Evolutionary conservation across 1,140 invertebrate genomes (phyloP).

Genomic region (Gryon sp.): DNA sequence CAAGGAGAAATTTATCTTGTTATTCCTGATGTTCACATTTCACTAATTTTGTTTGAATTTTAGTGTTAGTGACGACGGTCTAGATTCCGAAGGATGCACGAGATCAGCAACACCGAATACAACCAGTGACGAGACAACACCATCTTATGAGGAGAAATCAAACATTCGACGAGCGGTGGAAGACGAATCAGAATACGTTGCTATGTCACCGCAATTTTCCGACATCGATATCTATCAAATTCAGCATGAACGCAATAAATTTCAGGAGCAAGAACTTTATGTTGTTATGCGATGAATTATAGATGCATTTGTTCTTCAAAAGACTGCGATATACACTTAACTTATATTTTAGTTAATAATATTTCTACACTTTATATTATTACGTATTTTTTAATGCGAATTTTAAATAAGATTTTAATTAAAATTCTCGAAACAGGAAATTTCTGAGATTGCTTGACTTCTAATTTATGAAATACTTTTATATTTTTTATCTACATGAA

Average conservation of each 20-base stretch:
- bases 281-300: slow-evolving; percentile 73
- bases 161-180: slow-evolving; percentile 22
- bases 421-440: no score
- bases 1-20: no score
- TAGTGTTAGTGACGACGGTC: slow-evolving; percentile 68
- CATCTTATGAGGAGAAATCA: slow-evolving; percentile 63
- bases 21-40: no score
- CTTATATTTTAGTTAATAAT: not conserved
- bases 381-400: no score
- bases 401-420: no score
- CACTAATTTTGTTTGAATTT: slow-evolving; percentile 12
- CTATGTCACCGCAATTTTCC: slow-evolving; percentile 74
- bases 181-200: slow-evolving; percentile 74
- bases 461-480: no score
- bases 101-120: slow-evolving; percentile 67
- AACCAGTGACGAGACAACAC: slow-evolving; percentile 62
- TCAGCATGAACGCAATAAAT: slow-evolving; percentile 57
- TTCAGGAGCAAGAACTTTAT: slow-evolving; percentile 71
- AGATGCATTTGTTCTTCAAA: not conserved
- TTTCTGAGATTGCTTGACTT: no score
- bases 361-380: not conserved
- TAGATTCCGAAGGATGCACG: slow-evolving; percentile 68
- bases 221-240: slow-evolving; percentile 61
- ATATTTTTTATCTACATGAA: no score
- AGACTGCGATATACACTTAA: no score